These are phyloP conservation scores for Caenorhabditis sp. DNA, from an alignment of 2,888 invertebrate species.

Conservation along the genomic window DNA sequence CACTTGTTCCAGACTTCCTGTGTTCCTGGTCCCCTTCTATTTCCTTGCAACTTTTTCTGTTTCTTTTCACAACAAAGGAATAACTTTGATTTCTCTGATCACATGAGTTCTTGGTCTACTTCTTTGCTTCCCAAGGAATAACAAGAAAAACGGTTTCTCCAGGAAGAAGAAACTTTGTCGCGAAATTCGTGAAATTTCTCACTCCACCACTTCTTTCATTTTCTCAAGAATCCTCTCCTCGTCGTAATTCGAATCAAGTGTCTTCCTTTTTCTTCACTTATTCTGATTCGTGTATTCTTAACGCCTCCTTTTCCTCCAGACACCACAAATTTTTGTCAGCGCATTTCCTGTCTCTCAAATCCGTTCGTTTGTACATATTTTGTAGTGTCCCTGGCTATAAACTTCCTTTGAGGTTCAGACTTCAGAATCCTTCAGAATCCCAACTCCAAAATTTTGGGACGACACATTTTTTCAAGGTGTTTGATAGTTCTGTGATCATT, in stretches of 20 bases:
- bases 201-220: neutral
- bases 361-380: conserved; percentile 11
- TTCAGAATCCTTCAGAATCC: too few relatives aligned
- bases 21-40: neutral
- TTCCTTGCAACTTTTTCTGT: neutral
- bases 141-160: neutral
- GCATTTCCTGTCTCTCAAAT: conserved; percentile 7
- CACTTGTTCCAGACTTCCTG: neutral
- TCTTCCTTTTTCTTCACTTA: conserved; percentile 7
- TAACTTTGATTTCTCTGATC: conserved; percentile 23
- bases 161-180: too few relatives aligned
- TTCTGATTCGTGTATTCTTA: neutral
- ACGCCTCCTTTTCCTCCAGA: conserved; percentile 24
- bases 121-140: too few relatives aligned
- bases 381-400: neutral
- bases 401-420: too few relatives aligned
- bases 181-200: conserved; percentile 31
- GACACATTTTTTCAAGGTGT: neutral
- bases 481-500: conserved; percentile 30
- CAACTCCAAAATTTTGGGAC: too few relatives aligned
- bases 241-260: conserved; percentile 46
- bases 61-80: conserved; percentile 9
- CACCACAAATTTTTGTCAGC: conserved; percentile 10
- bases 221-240: conserved; percentile 18
- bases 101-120: conserved; percentile 9